These are phyloP conservation scores for Ricordea florida DNA, from an alignment of 92 coral and sea anemone species.

Conservation along the genomic window DNA sequence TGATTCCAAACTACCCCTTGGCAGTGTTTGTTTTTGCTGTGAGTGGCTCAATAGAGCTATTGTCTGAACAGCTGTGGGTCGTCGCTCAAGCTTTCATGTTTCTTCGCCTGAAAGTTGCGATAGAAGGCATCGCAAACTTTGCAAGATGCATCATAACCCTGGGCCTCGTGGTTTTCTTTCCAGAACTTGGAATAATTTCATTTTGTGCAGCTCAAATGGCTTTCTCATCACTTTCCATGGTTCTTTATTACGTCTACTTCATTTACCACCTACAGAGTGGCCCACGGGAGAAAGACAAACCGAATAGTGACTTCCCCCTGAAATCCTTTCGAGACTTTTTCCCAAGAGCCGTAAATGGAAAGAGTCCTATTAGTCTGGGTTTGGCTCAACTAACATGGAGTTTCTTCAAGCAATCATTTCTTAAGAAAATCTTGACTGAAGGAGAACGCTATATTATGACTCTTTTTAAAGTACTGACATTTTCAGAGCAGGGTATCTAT, in stretches of 20 bases:
- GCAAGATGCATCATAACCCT: conserved; percentile 84
- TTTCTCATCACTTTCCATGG: conserved; percentile 75
- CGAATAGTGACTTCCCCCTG: conserved; percentile 73
- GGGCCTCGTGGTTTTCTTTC: conserved; percentile 69
- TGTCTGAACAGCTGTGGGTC: conserved; percentile 96
- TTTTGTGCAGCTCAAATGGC: conserved; percentile 92
- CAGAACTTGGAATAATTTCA: conserved; percentile 84
- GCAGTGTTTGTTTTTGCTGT: conserved; percentile 82
- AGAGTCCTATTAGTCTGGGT: conserved; percentile 67
- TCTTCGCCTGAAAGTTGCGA: conserved; percentile 88
- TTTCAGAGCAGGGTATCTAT: conserved; percentile 97
- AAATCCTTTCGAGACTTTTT: conserved; percentile 73
- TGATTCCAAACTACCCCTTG: conserved; percentile 63
- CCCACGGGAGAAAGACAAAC: neutral
- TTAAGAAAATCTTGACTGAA: conserved; percentile 94
- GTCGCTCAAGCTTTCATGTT: conserved; percentile 86
- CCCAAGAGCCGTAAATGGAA: conserved; percentile 46
- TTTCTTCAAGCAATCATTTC: conserved; percentile 94
- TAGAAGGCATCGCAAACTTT: conserved; percentile 97
- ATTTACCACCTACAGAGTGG: conserved; percentile 38
- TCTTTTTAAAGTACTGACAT: conserved; percentile 84
- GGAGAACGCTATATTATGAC: conserved; percentile 99
- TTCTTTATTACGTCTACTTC: conserved; percentile 82
- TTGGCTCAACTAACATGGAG: conserved; percentile 92
- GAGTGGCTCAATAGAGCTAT: conserved; percentile 83